These are phyloP conservation scores for Platyrinchus mystaceus DNA, from an alignment of 2,797 vertebrate species.

Conservation along the genomic window DNA sequence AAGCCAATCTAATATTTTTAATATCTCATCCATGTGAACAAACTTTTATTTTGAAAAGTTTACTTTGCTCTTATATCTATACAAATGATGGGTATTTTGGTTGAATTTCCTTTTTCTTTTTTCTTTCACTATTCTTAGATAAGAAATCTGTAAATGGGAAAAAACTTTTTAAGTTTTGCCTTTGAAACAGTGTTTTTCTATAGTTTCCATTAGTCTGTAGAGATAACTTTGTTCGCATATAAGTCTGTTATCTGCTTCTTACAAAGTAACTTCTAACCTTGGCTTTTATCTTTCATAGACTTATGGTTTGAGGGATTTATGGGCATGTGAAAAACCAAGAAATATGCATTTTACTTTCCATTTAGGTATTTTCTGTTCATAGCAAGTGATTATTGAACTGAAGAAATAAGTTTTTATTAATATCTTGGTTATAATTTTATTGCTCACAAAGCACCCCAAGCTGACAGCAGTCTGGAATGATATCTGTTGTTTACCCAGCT, in stretches of 20 bases:
- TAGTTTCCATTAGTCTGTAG: neutral
- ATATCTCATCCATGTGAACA: neutral
- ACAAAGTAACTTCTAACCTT: neutral
- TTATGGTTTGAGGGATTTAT: neutral
- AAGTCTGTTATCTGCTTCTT: neutral
- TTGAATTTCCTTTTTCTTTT: neutral
- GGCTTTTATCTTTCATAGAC: neutral
- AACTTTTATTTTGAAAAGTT: neutral
- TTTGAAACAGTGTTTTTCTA: neutral
- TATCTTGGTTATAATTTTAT: neutral
- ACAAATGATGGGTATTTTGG: neutral
- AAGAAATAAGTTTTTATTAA: slow-evolving; percentile 31
- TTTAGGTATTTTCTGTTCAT: neutral
- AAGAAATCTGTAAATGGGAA: neutral
- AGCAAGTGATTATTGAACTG: neutral
- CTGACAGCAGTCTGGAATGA: neutral
- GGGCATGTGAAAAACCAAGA: neutral
- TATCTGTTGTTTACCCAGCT: slow-evolving; percentile 2
- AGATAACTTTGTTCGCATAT: neutral
- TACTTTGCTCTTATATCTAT: neutral
- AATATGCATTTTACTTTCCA: neutral
- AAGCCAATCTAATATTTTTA: neutral
- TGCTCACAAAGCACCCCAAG: neutral
- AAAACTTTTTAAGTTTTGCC: neutral
- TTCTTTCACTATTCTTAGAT: neutral